A percentile compares a stretch with the other conserved stretches of the same genome.
These are phyloP conservation scores for Chorisops tibialis DNA, from an alignment of 2,888 invertebrate genomes.

Conservation along the genomic window DNA sequence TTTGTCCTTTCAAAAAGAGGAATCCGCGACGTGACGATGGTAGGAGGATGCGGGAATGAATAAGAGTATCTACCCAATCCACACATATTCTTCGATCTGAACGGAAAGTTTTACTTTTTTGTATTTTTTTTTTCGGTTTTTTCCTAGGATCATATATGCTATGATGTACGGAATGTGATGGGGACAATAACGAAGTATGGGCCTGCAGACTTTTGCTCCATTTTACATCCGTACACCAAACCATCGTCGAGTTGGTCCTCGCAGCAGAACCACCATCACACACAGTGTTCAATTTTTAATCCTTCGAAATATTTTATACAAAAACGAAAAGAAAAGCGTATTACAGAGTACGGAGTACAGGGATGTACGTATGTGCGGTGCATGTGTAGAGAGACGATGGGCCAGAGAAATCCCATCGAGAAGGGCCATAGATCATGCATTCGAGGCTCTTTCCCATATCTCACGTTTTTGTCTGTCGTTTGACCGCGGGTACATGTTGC, in stretches of 20 bases:
- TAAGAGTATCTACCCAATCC: no score
- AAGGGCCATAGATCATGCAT: slow-evolving; percentile 34
- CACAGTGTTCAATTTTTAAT: slow-evolving; percentile 34
- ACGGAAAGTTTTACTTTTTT: slow-evolving; percentile 22
- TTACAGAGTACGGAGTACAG: not conserved
- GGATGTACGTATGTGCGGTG: slow-evolving; percentile 11
- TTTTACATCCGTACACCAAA: slow-evolving; percentile 11
- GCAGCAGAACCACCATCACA: slow-evolving; percentile 18
- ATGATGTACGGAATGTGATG: slow-evolving; percentile 18
- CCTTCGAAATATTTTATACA: slow-evolving; percentile 34
- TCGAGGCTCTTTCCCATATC: slow-evolving; percentile 28
- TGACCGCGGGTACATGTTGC: slow-evolving; percentile 17
- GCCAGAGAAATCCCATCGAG: slow-evolving; percentile 29
- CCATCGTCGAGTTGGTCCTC: not conserved
- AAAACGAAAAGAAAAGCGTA: slow-evolving; percentile 24
- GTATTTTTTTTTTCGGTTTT: not conserved
- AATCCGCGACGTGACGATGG: slow-evolving; percentile 8
- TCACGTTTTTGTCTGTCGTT: slow-evolving; percentile 29
- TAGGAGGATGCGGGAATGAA: no score
- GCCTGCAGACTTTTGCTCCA: slow-evolving; percentile 26
- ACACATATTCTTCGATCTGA: slow-evolving; percentile 1
- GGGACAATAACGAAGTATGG: slow-evolving; percentile 17
- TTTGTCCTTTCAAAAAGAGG: slow-evolving; percentile 14
- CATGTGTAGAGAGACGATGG: slow-evolving; percentile 10
- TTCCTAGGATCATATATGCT: slow-evolving; percentile 25